Base-by-base conservation (phyloP, 2,888 invertebrate genomes). In the Allolobophora icterica region DNA sequence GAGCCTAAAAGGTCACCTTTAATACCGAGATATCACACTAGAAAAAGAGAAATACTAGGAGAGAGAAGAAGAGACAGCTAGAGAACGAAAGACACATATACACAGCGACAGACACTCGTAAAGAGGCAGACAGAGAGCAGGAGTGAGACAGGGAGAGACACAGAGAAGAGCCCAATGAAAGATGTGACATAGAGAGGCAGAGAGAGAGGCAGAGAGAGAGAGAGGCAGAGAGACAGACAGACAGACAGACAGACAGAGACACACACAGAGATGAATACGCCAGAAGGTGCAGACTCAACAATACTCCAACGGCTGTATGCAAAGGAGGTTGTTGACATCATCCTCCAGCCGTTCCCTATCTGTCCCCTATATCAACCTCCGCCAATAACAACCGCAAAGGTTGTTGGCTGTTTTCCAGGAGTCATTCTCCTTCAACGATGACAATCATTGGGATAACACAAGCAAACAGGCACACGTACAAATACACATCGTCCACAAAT, bases 21-120 rank as follows among this genome's bases (percentile, higher is more conserved):
- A 24, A 84, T 2, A 15, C 34, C 6, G 84, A 87, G 87, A 87
- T 21, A 87, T 19, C 2, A 24, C 5, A 38, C 0, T 33, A 87
- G 87, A 87, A 4, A 89, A 33, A 96, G 0, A 42, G 40, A 33
- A 21, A 89, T n/a, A 35, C 42, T 30, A 52, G 71, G 71, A 52
- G 34, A 52, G 21, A 90, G 71, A 90, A 71, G 21, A 5, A 40
- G 89, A 38, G 35, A 38, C 19, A 90, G 90, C 6, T 1, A 33
- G 40, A 33, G 35, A 0, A 11, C 4, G 34, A 89, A 15, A 34
- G 34, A 33, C 0, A 34, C 24, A n/a, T 0, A 89, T 13, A 84
- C 5, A 84, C 13, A 84, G 24, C 13, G 84, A 84, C 4, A 84
- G 84, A 84, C 3, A 38, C 38, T 5, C 38, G 8, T 8, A 34